Conservation (phyloP, 2,888 invertebrate genomes). For the Campoplex nolae region DNA sequence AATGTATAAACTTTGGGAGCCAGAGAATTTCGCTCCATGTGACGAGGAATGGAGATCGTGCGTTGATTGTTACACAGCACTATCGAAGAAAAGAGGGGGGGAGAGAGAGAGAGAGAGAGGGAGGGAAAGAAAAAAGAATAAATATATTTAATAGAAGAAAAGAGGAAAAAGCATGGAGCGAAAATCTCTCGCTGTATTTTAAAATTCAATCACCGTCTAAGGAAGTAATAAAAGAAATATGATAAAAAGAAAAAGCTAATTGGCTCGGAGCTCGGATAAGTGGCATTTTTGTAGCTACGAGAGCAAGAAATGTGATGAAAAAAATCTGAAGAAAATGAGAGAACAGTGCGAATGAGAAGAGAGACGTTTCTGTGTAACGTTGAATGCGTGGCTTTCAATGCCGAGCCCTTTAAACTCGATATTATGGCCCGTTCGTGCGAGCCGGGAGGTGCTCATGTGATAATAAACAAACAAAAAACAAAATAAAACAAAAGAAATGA, state of each 20-base stretch:
- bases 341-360: constrained; percentile 22
- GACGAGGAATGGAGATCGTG: constrained; percentile 21
- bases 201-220: constrained; percentile 43
- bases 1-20: constrained; percentile 70
- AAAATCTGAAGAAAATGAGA: constrained; percentile 10
- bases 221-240: background rate
- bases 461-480: constrained; percentile 54
- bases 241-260: too few relatives aligned
- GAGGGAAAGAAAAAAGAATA: background rate
- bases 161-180: constrained; percentile 25
- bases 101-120: background rate
- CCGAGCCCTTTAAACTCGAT: constrained; percentile 47
- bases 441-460: constrained; percentile 68
- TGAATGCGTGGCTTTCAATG: constrained; percentile 50
- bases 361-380: constrained; percentile 55
- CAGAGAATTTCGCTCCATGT: constrained; percentile 52
- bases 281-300: too few relatives aligned
- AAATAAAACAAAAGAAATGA: constrained; percentile 49
- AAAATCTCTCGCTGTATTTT: constrained; percentile 54
- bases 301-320: constrained; percentile 23
- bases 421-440: constrained; percentile 52
- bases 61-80: background rate
- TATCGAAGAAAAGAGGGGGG: background rate
- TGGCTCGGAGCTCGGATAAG: too few relatives aligned
- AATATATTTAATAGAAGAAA: background rate